These are phyloP conservation scores for Tenrec ecaudatus DNA, from an alignment of 2,113 vertebrate species.

Conservation along the genomic window DNA sequence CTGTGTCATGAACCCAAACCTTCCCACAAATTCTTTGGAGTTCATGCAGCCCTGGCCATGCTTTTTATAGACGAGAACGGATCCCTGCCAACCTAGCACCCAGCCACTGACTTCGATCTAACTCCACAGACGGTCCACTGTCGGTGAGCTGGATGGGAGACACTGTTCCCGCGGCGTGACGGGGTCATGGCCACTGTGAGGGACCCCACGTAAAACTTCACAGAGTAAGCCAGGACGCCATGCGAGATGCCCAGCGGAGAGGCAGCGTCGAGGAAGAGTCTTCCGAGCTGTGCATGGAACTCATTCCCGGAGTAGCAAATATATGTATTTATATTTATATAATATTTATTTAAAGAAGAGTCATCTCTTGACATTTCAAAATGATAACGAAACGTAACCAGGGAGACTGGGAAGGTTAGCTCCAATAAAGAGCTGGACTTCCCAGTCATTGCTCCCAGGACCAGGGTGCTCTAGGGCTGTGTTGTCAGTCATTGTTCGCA, in stretches of 20 bases:
- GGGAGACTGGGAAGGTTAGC: neutral
- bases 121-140: constrained; percentile 44
- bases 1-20: constrained; percentile 65
- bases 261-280: neutral
- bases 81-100: constrained; percentile 64
- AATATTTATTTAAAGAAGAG: neutral
- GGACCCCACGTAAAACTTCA: constrained; percentile 3
- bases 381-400: neutral
- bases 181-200: neutral
- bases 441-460: constrained; percentile 13
- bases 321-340: neutral
- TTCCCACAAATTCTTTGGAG: constrained; percentile 82
- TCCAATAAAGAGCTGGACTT: constrained; percentile 5
- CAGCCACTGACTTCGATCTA: constrained; percentile 66
- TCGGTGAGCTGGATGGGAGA: constrained; percentile 71
- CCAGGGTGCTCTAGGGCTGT: neutral
- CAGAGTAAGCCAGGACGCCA: neutral
- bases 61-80: constrained; percentile 87
- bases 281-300: neutral
- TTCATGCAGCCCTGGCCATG: constrained; percentile 75
- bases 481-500: neutral
- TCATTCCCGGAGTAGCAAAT: neutral
- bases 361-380: neutral
- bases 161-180: constrained; percentile 27
- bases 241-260: neutral